phyloP scores from a whole-genome alignment of 2,113 vertebrate genomes.

The Dicaeum eximium region DNA sequence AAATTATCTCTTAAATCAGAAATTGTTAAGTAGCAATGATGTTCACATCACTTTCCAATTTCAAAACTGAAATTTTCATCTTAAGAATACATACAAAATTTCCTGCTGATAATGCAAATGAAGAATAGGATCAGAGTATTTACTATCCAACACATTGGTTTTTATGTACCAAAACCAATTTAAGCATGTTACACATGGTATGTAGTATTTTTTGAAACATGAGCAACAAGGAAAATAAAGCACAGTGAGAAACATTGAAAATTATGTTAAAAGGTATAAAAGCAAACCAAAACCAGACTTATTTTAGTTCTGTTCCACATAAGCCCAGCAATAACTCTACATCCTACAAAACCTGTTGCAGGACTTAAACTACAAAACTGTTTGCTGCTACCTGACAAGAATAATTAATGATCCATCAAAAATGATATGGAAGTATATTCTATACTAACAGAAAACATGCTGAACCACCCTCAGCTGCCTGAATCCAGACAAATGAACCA shows the following conservation, averaged over 20 bases:
- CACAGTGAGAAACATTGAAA: neutral
- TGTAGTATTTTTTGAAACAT: neutral
- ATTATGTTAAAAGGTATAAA: neutral
- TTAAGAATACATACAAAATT: neutral
- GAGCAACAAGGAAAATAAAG: neutral
- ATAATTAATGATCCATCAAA: conserved; percentile 28
- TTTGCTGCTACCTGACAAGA: neutral
- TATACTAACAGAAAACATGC: neutral
- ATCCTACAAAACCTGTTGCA: conserved; percentile 6
- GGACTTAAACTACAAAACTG: neutral
- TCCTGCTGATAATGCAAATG: neutral
- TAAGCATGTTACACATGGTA: neutral
- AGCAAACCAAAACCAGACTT: neutral
- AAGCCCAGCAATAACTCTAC: neutral
- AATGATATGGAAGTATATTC: neutral
- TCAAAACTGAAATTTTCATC: neutral
- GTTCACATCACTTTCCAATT: neutral
- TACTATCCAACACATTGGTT: neutral
- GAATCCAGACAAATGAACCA: conserved; percentile 11
- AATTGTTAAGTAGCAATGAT: neutral
- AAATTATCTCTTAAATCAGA: neutral
- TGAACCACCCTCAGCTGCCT: conserved; percentile 25
- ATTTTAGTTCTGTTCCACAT: neutral
- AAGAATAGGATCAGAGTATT: neutral
- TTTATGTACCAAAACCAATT: neutral